Base-by-base conservation (phyloP, 2,888 invertebrate genomes). In the Phengaris arion region DNA sequence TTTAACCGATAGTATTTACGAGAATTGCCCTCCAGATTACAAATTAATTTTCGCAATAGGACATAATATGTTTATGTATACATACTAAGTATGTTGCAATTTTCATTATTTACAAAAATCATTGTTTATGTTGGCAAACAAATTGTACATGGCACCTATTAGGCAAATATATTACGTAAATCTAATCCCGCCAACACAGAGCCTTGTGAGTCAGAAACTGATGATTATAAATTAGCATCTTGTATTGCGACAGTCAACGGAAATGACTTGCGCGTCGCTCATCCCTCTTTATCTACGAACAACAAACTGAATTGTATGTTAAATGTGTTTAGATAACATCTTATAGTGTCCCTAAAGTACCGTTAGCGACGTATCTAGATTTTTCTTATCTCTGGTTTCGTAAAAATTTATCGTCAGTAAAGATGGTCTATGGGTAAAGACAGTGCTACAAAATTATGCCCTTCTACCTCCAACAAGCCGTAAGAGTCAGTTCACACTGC, bases 221-320 rank as follows among this genome's bases (percentile, higher is more conserved):
- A 89, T 85, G 85, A 88, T 91, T 88, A 91, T 89, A 90, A 91
- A 92, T 92, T 91, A 90, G 87, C 88, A 87, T 90, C 88, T 87
- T 80, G 79, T 15, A 82, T 89, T 89, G 85, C 87, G 85, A 86
- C 86, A 88, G 52, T 15, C 52, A 15, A 13, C 91, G 92, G 92
- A 92, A 92, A 92, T 92, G 89, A 89, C 89, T 90, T 80, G 88
- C 80, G 85, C 80, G 82, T 87, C 83, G 85, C 86, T 89, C 88
- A 87, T 85, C 86, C 85, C 86, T 82, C 84, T 84, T 82, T 48
- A 48, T 48, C 83, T 84, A 83, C 81, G 85, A 35, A 35, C 35
- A 87, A 85, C 87, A 87, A 86, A 54, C 52, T 74, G 55, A 55
- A 74, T 57, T 57, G 59, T 59, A n/a, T 59, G 59, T 15, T 59